A percentile compares a stretch with the other conserved stretches of the same genome.
Evolutionary conservation across 2,888 invertebrate species (phyloP).

Genomic region (Ichneumoninae sp.): DNA sequence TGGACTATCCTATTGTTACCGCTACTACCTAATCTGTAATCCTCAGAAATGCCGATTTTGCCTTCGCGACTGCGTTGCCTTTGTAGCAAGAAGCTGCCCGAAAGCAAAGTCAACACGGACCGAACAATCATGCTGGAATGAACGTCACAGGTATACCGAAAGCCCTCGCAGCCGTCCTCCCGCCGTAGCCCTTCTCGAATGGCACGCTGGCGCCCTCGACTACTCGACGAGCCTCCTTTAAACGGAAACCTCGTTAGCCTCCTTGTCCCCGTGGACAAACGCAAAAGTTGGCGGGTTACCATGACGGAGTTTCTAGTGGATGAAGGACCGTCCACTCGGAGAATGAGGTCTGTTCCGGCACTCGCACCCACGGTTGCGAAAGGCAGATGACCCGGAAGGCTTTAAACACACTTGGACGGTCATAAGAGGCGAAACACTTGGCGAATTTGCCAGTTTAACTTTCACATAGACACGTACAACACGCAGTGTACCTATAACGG

Average conservation of each 20-base stretch:
- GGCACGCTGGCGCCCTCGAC: constrained; percentile 23
- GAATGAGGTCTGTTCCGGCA: constrained; percentile 29
- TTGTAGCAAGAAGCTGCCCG: neutral
- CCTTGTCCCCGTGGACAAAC: constrained; percentile 50
- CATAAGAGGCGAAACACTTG: constrained; percentile 5
- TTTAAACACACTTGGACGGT: constrained; percentile 17
- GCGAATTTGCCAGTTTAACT: neutral
- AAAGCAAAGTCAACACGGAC: constrained; percentile 36
- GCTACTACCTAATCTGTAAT: neutral
- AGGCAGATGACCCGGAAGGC: constrained; percentile 24
- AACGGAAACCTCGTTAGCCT: constrained; percentile 60
- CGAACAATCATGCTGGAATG: constrained; percentile 35
- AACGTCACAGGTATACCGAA: constrained; percentile 51
- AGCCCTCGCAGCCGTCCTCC: constrained; percentile 36
- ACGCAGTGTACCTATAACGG: neutral
- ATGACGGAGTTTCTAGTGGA: constrained; percentile 15
- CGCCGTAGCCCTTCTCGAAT: constrained; percentile 33
- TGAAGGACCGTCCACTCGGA: constrained; percentile 27
- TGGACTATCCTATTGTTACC: neutral
- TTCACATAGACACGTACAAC: neutral
- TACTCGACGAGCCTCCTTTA: constrained; percentile 52
- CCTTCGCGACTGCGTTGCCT: neutral
- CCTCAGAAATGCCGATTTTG: neutral
- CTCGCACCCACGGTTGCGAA: constrained; percentile 22
- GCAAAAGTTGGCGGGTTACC: constrained; percentile 37